Percentiles rank a stretch among this genome's conserved stretches.
These are phyloP conservation scores for Rhagium mordax DNA, from an alignment of 2,888 invertebrate genomes.

Conservation along the genomic window DNA sequence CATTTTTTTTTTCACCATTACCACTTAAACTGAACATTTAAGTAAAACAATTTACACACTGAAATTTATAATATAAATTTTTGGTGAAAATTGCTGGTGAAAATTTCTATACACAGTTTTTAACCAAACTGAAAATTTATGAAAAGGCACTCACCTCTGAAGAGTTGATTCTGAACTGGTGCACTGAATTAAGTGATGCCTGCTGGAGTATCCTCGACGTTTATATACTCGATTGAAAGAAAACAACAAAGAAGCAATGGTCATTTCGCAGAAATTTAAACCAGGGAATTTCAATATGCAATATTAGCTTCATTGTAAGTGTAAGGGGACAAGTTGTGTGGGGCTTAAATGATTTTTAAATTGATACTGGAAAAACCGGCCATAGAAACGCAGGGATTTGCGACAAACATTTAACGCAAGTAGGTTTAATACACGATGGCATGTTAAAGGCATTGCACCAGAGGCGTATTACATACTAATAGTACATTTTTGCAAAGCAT, in stretches of 20 bases:
- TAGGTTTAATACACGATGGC: too few species aligned
- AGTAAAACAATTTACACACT: too few species aligned
- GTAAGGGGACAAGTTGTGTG: neutral
- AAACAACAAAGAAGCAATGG: neutral
- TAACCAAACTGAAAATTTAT: too few species aligned
- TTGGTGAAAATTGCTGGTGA: too few species aligned
- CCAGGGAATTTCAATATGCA: neutral
- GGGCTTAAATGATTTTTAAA: neutral
- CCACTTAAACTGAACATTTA: too few species aligned
- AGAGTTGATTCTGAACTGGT: neutral
- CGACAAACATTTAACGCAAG: neutral
- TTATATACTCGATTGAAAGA: neutral
- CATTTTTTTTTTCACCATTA: too few species aligned
- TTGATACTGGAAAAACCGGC: neutral
- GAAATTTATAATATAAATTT: too few species aligned
- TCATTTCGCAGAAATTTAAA: neutral
- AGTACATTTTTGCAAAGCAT: too few species aligned
- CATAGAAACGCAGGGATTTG: neutral
- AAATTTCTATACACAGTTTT: too few species aligned
- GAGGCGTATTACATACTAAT: too few species aligned
- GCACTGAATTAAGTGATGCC: neutral
- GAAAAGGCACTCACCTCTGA: neutral
- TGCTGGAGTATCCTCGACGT: neutral
- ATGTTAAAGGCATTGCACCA: too few species aligned
- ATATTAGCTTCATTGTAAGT: neutral